Evolutionary conservation across 2,113 vertebrate species (phyloP).

Genomic region (Empidonax traillii): DNA sequence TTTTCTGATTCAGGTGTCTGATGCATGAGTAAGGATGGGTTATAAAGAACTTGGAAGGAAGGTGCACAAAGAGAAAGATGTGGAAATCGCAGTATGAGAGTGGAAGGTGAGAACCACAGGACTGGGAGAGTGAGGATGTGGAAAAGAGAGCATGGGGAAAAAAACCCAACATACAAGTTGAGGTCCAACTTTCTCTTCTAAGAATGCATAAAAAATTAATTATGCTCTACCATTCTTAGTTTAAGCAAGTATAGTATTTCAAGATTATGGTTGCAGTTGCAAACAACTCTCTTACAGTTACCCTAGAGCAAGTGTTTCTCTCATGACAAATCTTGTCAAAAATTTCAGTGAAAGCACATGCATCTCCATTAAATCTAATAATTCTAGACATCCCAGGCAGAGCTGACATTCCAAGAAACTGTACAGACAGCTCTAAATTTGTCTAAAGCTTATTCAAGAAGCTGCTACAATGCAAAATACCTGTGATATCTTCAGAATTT

Average conservation of each 20-base stretch:
- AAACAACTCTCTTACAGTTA: neutral
- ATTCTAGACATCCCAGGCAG: neutral
- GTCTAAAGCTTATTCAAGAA: neutral
- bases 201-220: neutral
- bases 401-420: neutral
- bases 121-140: neutral
- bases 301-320: neutral
- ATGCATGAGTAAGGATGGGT: neutral
- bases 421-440: neutral
- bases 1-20: neutral
- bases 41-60: neutral
- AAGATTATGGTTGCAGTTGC: neutral
- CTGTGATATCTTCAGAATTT: neutral
- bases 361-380: neutral
- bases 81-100: neutral
- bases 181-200: neutral
- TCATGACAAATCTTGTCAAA: neutral
- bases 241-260: neutral
- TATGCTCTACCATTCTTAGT: neutral
- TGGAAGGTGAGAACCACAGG: neutral
- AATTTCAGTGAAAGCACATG: neutral
- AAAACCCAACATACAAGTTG: neutral
- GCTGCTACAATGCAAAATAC: neutral
- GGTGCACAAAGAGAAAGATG: neutral
- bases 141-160: neutral